Conservation (phyloP, 1,140 invertebrate species). For the Bombus superbus region DNA sequence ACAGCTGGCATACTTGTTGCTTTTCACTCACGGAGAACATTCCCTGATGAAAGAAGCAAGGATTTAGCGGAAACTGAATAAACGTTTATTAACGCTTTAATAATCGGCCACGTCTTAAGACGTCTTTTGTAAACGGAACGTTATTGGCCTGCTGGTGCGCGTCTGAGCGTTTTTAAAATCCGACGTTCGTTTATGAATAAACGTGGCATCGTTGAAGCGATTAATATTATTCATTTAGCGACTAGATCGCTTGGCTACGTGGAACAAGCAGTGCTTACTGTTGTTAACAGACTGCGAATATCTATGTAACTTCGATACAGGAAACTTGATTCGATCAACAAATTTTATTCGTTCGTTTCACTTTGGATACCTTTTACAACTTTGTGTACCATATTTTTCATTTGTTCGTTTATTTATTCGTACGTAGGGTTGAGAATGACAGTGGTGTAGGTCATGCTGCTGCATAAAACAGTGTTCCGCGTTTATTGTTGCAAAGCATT, state of each 20-base stretch:
- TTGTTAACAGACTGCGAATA: not conserved
- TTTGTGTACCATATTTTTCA: not conserved
- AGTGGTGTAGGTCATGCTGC: not conserved
- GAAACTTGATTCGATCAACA: too few species aligned
- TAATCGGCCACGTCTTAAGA: too few species aligned
- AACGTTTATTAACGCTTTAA: not conserved
- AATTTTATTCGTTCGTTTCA: too few species aligned
- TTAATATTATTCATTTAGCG: too few species aligned
- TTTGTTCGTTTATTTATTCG: not conserved
- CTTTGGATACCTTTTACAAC: not conserved
- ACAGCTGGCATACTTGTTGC: conserved; percentile 72
- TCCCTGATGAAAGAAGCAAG: conserved; percentile 45
- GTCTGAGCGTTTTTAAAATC: too few species aligned
- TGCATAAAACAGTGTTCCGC: not conserved
- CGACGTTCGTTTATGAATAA: too few species aligned
- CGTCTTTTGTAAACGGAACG: too few species aligned
- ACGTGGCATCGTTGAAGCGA: too few species aligned
- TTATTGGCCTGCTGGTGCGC: too few species aligned
- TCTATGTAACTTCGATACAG: not conserved
- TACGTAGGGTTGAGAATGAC: rapidly evolving
- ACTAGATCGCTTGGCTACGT: too few species aligned
- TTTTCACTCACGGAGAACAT: conserved; percentile 59
- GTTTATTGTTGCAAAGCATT: not conserved
- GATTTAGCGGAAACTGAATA: not conserved
- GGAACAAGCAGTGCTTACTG: not conserved